phyloP scores from a whole-genome alignment of 2,888 invertebrate species.

The Petrolisthes manimaculis region DNA sequence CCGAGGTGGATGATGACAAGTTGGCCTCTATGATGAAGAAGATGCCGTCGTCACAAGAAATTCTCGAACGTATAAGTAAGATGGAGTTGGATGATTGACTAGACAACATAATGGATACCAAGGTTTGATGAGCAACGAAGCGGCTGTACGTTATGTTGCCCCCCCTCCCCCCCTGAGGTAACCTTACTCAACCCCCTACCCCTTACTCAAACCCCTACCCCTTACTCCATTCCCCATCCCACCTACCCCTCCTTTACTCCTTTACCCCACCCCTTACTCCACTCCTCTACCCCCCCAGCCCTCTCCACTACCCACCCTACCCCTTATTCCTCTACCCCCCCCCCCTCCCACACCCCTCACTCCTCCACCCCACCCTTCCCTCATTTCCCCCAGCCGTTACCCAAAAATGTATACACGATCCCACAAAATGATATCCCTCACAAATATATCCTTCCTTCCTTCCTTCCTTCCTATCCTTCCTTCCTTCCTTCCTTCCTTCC shows the following conservation, averaged over 20 bases:
- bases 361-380: no score
- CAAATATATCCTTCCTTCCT: no score
- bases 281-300: neutral
- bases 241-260: neutral
- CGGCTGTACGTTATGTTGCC: neutral
- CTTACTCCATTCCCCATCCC: neutral
- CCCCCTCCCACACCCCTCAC: no score
- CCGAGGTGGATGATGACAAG: conserved; percentile 51
- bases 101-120: conserved; percentile 29
- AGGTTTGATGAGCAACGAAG: conserved; percentile 20
- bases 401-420: no score
- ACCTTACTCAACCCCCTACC: neutral
- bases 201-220: no score
- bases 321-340: no score
- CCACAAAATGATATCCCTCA: no score
- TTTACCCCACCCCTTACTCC: neutral
- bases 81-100: conserved; percentile 62
- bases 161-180: neutral
- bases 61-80: conserved; percentile 63
- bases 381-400: no score
- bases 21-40: conserved; percentile 62
- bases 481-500: no score
- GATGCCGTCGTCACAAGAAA: conserved; percentile 61
- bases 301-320: neutral
- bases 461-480: no score